A percentile compares a stretch with the other conserved stretches of the same genome.
Conservation (phyloP, 2,888 invertebrate genomes). For the Euzetes globulus region DNA sequence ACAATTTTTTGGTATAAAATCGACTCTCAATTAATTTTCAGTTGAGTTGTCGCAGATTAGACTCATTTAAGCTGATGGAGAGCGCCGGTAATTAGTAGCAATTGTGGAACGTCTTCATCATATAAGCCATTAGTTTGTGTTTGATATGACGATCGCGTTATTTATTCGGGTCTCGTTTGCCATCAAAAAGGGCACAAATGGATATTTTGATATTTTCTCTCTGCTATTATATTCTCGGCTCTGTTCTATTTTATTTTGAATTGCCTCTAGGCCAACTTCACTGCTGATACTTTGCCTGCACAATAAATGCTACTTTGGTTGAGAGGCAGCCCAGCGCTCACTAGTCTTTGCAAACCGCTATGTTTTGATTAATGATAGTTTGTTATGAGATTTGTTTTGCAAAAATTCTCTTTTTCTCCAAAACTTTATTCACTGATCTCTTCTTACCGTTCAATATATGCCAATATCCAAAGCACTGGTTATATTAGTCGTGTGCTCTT, state of each 20-base stretch:
- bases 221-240: background rate
- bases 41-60: background rate
- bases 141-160: constrained; percentile 6
- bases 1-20: background rate
- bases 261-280: constrained; percentile 12
- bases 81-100: background rate
- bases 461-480: background rate
- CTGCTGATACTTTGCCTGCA: background rate
- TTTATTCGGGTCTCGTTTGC: constrained; percentile 12
- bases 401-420: constrained; percentile 1
- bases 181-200: constrained; percentile 10
- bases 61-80: constrained; percentile 9
- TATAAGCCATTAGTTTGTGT: constrained; percentile 15
- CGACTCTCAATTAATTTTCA: background rate
- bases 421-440: background rate
- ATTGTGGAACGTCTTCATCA: constrained; percentile 4
- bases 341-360: background rate
- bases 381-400: constrained; percentile 30
- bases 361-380: constrained; percentile 29
- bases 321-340: background rate
- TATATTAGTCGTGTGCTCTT: background rate
- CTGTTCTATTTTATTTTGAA: constrained; percentile 6
- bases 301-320: constrained; percentile 6
- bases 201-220: background rate
- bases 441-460: constrained; percentile 3